These are phyloP conservation scores for Fabriciana adippe DNA, from an alignment of 2,888 invertebrate species.

Conservation along the genomic window DNA sequence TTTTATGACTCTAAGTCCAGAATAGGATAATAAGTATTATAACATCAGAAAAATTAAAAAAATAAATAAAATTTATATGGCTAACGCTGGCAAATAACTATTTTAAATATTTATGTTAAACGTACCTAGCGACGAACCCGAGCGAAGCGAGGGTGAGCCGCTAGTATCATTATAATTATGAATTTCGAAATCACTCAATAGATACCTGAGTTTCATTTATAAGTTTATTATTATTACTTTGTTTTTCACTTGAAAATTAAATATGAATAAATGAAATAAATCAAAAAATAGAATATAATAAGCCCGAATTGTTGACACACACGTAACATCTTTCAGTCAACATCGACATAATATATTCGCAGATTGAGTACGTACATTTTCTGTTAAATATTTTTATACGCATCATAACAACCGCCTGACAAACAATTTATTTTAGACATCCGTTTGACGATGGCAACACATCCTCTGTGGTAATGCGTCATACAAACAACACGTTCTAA, in stretches of 20 bases:
- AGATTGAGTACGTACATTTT: not conserved
- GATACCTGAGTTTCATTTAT: too few species aligned
- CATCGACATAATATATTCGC: not conserved
- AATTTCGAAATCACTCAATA: too few species aligned
- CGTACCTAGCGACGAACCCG: too few species aligned
- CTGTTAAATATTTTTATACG: constrained; percentile 14
- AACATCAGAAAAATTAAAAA: too few species aligned
- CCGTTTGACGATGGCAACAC: constrained; percentile 19
- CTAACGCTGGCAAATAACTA: too few species aligned
- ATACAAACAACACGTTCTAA: not conserved
- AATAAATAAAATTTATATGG: too few species aligned
- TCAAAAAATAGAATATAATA: not conserved
- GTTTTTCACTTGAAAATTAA: not conserved
- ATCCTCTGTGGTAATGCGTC: constrained; percentile 10
- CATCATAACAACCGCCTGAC: constrained; percentile 22
- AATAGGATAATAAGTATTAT: too few species aligned
- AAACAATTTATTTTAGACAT: constrained; percentile 31
- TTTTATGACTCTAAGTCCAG: too few species aligned
- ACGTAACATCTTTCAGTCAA: not conserved
- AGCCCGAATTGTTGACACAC: not conserved
- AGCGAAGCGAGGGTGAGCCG: too few species aligned
- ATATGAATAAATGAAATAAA: not conserved
- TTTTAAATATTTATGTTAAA: too few species aligned
- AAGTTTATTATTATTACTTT: too few species aligned
- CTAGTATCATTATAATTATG: too few species aligned